Base-by-base conservation (phyloP, 2,797 vertebrate species). In the Tangara arthus region DNA sequence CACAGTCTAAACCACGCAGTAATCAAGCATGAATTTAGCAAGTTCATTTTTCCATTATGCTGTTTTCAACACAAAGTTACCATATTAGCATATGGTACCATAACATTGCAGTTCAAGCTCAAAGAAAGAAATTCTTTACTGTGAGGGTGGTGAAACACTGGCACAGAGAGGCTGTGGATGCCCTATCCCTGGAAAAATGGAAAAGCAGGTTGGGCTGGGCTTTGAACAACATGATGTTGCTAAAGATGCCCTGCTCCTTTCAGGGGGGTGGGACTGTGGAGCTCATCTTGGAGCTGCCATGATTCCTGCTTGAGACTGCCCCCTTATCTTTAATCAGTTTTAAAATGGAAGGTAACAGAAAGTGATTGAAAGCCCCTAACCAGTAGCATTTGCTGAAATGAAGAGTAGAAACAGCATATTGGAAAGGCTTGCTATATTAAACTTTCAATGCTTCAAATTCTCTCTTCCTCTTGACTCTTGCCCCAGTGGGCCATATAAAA, bases 41-140 rank as follows among this genome's bases (percentile, higher is more conserved):
- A 96, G 94, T 97, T 96, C 96, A 97, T 97, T 97, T 97, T 96
- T 96, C 96, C 91, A 97, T 97, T 97, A 97, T 96, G 95, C 95
- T 97, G 96, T 96, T 97, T 97, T 97, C 96, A 97, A 95, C 94
- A 97, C 95, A 97, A 97, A 95, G 89, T 94, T 96, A 95, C 90
- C 52, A 14, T 49, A 97, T 96, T 96, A 95, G 90, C 95, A 95
- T 90, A 89, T 53, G 92, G 90, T 94, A 88, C 82, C 83, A 21
- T 89, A 96, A 96, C 81, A 94, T 39, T 83, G 80, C 83, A 49
- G 55, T 22, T 96, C 64, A 82, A 81, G 52, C 69, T 41, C 47
- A 34, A 47, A 65, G 59, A 70, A 41, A 15, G 39, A 59, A 83
- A 72, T 35, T 10, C 59, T 28, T 35, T 4, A 1, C 30, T 3